Base-by-base conservation (phyloP, 2,797 vertebrate species). In the Sebastes jordani region DNA sequence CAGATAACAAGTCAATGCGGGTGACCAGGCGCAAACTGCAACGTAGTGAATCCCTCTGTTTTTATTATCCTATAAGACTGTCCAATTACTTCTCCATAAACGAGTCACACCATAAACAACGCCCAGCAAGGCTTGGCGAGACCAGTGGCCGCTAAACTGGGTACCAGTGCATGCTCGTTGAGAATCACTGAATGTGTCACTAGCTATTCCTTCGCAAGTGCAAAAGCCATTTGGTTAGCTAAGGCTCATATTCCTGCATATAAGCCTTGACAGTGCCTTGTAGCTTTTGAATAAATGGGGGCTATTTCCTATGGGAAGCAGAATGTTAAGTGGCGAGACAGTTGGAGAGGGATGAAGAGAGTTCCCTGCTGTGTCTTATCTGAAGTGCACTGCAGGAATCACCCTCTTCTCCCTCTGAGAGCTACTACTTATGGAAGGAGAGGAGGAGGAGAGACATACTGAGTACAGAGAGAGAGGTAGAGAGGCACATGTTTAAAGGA, bases 351-450 rank as follows among this genome's bases (percentile, higher is more conserved):
- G 86, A 91, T 89, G 91, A 90, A 86, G 89, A 80, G 88, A 71
- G 83, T 73, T 89, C 82, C 87, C 89, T 75, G 91, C 84, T 93
- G 92, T 49, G 90, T 82, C 88, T 91, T 92, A 90, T 93, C 88
- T 93, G 75, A 90, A 88, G 86, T 82, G 87, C 88, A 81, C 90
- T 60, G 79, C 71, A 85, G 88, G 85, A 88, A 84, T 86, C 36
- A 7, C 62, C 82, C 72, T 83, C 80, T 74, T 80, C 73, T 89
- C 71, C 63, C 69, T 83, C 70, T 84, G 85, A 87, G 85, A 89
- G 68, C 34, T 60, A 42, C 82, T 76, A 72, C 82, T 87, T 80
- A 83, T 65, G 55, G 60, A 81, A 58, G 52, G 34, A 78, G 80
- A 81, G 64, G 32, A 74, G 36, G 34, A 81, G 61, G 49, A 70